Evolutionary conservation across 2,888 invertebrate species (phyloP).

Genomic region (Spodoptera picta): DNA sequence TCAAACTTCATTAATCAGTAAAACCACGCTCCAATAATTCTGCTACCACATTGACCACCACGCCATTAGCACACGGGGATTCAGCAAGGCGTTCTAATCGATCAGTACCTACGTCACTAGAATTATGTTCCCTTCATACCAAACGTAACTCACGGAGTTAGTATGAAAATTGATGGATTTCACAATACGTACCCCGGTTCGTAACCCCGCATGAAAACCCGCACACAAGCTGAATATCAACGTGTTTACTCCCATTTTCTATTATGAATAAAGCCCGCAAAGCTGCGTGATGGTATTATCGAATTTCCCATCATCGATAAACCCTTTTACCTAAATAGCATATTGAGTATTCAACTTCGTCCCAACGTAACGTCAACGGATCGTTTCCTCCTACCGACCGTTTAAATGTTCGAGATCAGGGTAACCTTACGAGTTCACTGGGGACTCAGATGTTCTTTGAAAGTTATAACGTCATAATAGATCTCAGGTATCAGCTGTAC

Average conservation of each 20-base stretch:
- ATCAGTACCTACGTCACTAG: conserved; percentile 23
- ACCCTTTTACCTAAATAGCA: conserved; percentile 82
- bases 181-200: conserved; percentile 29
- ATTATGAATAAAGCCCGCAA: conserved; percentile 72
- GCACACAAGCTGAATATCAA: conserved; percentile 55
- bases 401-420: conserved; percentile 57
- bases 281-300: conserved; percentile 72
- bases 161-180: conserved; percentile 52
- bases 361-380: conserved; percentile 63
- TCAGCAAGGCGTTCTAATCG: conserved; percentile 21
- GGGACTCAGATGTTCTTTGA: conserved; percentile 65
- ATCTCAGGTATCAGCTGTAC: conserved; percentile 60
- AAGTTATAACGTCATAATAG: conserved; percentile 65
- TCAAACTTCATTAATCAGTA: conserved; percentile 7
- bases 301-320: conserved; percentile 76
- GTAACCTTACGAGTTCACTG: conserved; percentile 51
- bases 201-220: conserved; percentile 38
- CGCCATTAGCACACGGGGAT: conserved; percentile 1
- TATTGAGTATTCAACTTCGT: conserved; percentile 75
- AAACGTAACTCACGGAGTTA: conserved; percentile 20
- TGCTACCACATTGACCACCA: conserved; percentile 8
- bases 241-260: conserved; percentile 62
- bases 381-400: conserved; percentile 40
- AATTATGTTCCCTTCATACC: conserved; percentile 14
- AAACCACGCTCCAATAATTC: conserved; percentile 19